Base-by-base conservation (phyloP, 2,797 vertebrate genomes). In the Pseudochromis fuscus region DNA sequence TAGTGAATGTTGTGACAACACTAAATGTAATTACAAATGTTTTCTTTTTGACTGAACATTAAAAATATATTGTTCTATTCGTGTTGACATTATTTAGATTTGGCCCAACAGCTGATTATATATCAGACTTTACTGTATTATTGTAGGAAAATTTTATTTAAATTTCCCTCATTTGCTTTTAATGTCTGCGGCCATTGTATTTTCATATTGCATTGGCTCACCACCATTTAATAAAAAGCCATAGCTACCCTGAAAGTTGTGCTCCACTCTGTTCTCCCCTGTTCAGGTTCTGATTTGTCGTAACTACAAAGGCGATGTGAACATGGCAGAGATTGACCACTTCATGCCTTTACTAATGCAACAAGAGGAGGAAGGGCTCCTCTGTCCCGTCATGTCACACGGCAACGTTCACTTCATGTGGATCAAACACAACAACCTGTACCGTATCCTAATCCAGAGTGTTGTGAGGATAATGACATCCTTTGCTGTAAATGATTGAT, bases 371-470 rank as follows among this genome's bases (percentile, higher is more conserved):
- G 97, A 98, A 56, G 96, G 96, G 0, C 87, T 94, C 0, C 48
- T 96, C 44, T 91, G 94, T 1, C 97, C 97, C 0, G 92, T 98
- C 1, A 89, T 98, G 65, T 91, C 93, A 23, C 94, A 90, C 0
- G 96, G 96, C 76, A 91, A 27, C 0, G 93, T 97, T 30, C 96
- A 98, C 77, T 98, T 97, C 86, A 88, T 98, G 73, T 99, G 97
- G 97, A 96, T 98, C 94, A 98, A 98, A 59, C 94, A 98, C 89
- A 95, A 91, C 94, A 98, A 98, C 90, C 94, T 98, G 5, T 98
- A 98, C 91, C 25, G 97, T 96, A 98, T 97, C 97, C 94, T 91
- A 78, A 25, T 24, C n/a, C 7, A 52, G 11, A 25, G n/a, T 50
- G 40, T 8, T 35, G 1, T 4, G 10, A 19, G 19, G 30, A 12